phyloP scores from a whole-genome alignment of 2,113 vertebrate species.

The Crotalus viridis region DNA sequence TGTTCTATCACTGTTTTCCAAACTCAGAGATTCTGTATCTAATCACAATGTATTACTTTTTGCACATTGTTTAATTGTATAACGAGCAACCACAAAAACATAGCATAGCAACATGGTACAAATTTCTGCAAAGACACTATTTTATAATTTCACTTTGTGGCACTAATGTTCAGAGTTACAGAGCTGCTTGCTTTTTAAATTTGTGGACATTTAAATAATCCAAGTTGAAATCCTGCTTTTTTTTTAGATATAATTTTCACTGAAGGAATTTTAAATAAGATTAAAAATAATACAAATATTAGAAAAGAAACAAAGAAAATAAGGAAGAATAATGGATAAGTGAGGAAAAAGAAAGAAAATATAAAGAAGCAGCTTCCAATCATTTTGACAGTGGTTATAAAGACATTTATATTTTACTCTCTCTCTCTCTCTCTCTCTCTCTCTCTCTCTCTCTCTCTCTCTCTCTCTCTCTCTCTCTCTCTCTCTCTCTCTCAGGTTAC shows the following conservation, averaged over 20 bases:
- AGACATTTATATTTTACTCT: neutral
- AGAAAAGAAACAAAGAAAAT: neutral
- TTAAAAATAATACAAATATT: neutral
- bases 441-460: neutral
- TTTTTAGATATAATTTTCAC: neutral
- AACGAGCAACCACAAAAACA: slow-evolving; percentile 16
- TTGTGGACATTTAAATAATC: neutral
- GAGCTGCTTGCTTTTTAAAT: neutral
- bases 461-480: no score
- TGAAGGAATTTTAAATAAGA: neutral
- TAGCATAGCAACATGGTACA: neutral
- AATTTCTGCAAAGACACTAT: neutral
- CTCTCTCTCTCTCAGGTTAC: neutral
- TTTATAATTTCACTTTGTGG: neutral
- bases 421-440: no score
- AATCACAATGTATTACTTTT: neutral
- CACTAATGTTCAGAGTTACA: neutral
- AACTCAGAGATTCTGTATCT: neutral
- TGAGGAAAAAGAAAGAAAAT: neutral
- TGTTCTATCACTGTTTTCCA: slow-evolving; percentile 14
- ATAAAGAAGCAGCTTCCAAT: neutral
- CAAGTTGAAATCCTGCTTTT: neutral
- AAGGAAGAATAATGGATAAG: neutral
- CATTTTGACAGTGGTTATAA: neutral
- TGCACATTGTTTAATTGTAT: slow-evolving; percentile 15